Base-by-base conservation (phyloP, 2,888 invertebrate species). In the Drymonia ruficornis region DNA sequence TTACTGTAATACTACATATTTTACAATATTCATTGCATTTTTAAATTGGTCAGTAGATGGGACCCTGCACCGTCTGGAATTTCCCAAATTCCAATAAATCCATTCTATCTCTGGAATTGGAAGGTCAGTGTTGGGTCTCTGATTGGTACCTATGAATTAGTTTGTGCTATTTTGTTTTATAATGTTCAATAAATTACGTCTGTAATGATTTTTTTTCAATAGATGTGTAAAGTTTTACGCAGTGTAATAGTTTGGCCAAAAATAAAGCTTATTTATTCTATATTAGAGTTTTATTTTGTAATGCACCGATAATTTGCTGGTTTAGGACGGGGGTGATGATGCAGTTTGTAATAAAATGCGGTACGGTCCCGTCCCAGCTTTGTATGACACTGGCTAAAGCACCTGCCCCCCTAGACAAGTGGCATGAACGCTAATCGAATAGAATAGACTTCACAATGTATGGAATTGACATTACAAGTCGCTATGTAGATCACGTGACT, bases 211-310 rank as follows among this genome's bases (percentile, higher is more conserved):
- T 78, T 70, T 74, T 77, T 80, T 80, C 76, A 78, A 83, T 83
- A 80, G 67, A 77, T 76, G 67, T 84, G 76, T 84, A 84, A 84
- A 81, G 71, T 78, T 86, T 80, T 83, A 89, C 74, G 82, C 83
- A 87, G 76, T 90, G 85, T 90, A 91, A 90, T 89, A 89, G 89
- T 91, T 89, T 91, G 89, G 91, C 89, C 89, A 90, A 91, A 89
- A 89, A 91, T 91, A 92, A 91, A 92, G 91, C 91, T 91, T 92
- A 91, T 92, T 91, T 91, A 92, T 92, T 91, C 89, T 82, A 74
- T 51, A 0, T 29, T 42, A 47, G 12, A 8, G 53, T 62, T 74
- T 78, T 76, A 67, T 69, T 77, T 65, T 51, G 23, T 46, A 12
- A 2, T 18, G 8, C 13, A 11, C 9, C 31, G 11, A n/a, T n/a